phyloP scores from a whole-genome alignment of 2,113 vertebrate species.

The Nerophis lumbriciformis region DNA sequence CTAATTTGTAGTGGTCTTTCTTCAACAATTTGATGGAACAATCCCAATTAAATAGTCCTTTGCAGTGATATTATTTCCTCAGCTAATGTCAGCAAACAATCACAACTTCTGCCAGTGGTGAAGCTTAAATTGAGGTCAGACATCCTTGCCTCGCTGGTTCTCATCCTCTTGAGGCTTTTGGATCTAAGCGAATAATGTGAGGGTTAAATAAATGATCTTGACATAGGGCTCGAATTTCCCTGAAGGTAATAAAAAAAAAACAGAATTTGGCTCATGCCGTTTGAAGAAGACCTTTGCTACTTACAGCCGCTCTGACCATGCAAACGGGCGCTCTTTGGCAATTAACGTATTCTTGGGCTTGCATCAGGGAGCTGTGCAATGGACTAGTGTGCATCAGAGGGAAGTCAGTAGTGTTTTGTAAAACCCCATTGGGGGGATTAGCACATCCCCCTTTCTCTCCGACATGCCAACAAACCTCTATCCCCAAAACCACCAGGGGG shows the following conservation, averaged over 20 bases:
- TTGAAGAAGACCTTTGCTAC: conserved; percentile 9
- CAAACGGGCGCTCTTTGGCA: conserved; percentile 9
- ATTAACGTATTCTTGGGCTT: conserved; percentile 26
- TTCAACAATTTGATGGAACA: background rate
- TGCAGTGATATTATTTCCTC: background rate
- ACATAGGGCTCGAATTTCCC: conserved; percentile 10
- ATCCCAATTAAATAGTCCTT: background rate
- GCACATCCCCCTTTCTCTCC: conserved; percentile 32
- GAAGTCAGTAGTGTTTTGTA: conserved; percentile 38
- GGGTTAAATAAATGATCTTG: conserved; percentile 23
- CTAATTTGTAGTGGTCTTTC: too few species aligned
- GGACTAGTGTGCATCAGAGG: conserved; percentile 43
- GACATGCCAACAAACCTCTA: conserved; percentile 48
- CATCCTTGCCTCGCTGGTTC: conserved; percentile 14
- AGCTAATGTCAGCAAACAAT: background rate
- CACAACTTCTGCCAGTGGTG: background rate
- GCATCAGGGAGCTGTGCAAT: conserved; percentile 26
- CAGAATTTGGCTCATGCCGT: background rate
- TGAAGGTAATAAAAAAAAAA: background rate
- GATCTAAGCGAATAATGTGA: conserved; percentile 33
- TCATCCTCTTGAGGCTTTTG: conserved; percentile 30
- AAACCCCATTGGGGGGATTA: conserved; percentile 48
- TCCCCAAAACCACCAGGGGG: conserved; percentile 50
- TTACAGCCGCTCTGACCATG: conserved; percentile 15
- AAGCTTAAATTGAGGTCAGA: conserved; percentile 20